These are phyloP conservation scores for Mnemiopsis leidyi DNA, from an alignment of 37 sponge, comb jelly and placozoan species.

Conservation along the genomic window DNA sequence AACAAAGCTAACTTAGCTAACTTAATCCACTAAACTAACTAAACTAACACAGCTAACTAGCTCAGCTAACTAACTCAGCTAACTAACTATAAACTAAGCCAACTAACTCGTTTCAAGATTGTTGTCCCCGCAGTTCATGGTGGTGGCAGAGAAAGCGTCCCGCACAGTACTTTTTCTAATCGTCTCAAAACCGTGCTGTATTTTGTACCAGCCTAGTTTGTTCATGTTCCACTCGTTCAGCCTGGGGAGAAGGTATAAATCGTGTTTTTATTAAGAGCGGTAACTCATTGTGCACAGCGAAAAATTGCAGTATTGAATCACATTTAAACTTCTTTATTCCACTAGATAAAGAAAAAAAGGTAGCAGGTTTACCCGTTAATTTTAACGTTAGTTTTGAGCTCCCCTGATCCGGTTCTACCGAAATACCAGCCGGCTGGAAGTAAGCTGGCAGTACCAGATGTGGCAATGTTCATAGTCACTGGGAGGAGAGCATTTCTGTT, in stretches of 20 bases:
- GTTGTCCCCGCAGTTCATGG: conserved; percentile 36
- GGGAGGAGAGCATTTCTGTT: not conserved
- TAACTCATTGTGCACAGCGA: too few species aligned
- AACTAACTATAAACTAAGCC: too few species aligned
- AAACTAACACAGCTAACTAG: too few species aligned
- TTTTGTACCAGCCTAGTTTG: conserved; percentile 51
- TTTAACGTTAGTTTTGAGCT: conserved; percentile 33
- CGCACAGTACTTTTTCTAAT: conserved; percentile 47
- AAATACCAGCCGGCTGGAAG: conserved; percentile 63
- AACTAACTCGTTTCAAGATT: conserved; percentile 32
- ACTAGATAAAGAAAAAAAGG: too few species aligned
- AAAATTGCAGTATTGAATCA: too few species aligned
- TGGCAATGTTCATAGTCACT: conserved; percentile 49
- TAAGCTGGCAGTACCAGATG: conserved; percentile 21
- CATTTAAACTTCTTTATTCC: too few species aligned
- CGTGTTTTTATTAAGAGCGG: too few species aligned
- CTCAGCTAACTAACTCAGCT: too few species aligned
- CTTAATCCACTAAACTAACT: too few species aligned
- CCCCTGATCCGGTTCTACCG: not conserved
- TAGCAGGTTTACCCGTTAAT: conserved; percentile 32
- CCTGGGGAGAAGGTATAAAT: not conserved
- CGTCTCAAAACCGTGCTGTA: conserved; percentile 48
- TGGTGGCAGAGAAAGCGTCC: conserved; percentile 10
- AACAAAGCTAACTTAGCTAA: too few species aligned
- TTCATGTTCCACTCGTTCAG: conserved; percentile 64